These are phyloP conservation scores for Poeciliopsis gracilis DNA, from an alignment of 2,797 vertebrate genomes.

Conservation along the genomic window DNA sequence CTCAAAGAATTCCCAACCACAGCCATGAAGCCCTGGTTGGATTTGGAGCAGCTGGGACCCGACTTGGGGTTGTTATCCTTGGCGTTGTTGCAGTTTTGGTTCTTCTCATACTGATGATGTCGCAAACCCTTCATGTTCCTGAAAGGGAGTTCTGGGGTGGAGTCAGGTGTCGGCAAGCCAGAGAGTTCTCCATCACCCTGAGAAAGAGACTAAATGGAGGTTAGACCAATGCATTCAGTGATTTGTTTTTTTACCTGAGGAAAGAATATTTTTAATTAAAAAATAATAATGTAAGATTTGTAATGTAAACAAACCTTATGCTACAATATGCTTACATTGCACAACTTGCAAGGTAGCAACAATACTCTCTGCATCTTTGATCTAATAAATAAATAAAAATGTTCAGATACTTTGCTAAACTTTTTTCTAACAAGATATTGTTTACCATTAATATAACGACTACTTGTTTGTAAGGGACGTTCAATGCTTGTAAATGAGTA, in stretches of 20 bases:
- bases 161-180: slow-evolving; percentile 85
- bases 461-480: background rate
- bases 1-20: slow-evolving; percentile 48
- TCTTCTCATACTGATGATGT: slow-evolving; percentile 80
- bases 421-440: background rate
- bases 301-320: background rate
- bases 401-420: background rate
- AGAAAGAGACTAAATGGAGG: slow-evolving; percentile 55
- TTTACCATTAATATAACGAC: background rate
- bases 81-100: slow-evolving; percentile 82
- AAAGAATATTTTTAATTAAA: background rate
- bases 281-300: background rate
- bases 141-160: slow-evolving; percentile 83
- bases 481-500: background rate
- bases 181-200: slow-evolving; percentile 77
- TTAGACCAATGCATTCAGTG: background rate
- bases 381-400: background rate
- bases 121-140: slow-evolving; percentile 78
- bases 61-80: slow-evolving; percentile 55
- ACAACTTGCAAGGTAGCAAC: background rate
- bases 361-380: background rate
- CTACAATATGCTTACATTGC: background rate
- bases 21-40: slow-evolving; percentile 55
- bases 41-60: slow-evolving; percentile 36
- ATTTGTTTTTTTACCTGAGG: too few relatives aligned